Evolutionary conservation across 2,113 vertebrate genomes (phyloP), one percentile per base, ranked within the genome.

Genomic region (Macroglossus sobrinus): DNA sequence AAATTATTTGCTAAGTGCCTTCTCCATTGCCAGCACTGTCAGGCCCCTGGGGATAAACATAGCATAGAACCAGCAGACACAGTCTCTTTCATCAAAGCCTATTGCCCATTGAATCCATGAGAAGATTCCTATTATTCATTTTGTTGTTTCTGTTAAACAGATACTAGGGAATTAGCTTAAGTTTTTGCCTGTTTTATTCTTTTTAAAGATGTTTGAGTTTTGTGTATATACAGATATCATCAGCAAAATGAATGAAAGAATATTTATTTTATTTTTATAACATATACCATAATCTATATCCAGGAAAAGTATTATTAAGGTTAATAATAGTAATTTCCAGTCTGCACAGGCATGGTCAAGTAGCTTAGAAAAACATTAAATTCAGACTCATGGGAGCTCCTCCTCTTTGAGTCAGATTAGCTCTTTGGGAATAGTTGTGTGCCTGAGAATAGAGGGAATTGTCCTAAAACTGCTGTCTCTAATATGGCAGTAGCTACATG

Each of bases 81-180:
- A 47, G 10, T 9, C 35, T 63, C 38, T 50, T 24, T 6, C 71
- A 35, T 74, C 3, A 18, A 88, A 85, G 43, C 16, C n/a, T 28
- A 45, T 3, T 12, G 30, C 21, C 8, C 4, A 0, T 3, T 18
- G 28, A 72, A 16, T 89, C 66, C 45, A 12, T 38, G 16, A 79
- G 43, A 63, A 94, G 47, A 47, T 3, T 15, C 30, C 2, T 38
- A 6, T 71, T 66, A 26, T 68, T 64, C 5, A 63, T 63, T 50
- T 71, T 66, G 24, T 88, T 55, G 74, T 80, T 96, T 95, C 75
- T 19, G 11, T 57, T 87, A 80, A 74, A 61, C 16, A 75, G 35
- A 74, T 13, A 26, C n/a, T 40, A 24, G 45, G 33, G 13, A 7
- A 71, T 71, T n/a, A 55, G 40, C 12, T 53, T 47, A 50, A n/a